Percentiles rank a stretch among this genome's conserved stretches.
These are phyloP conservation scores for Druon quercuslanigerum DNA, from an alignment of 1,140 invertebrate genomes.

Conservation along the genomic window DNA sequence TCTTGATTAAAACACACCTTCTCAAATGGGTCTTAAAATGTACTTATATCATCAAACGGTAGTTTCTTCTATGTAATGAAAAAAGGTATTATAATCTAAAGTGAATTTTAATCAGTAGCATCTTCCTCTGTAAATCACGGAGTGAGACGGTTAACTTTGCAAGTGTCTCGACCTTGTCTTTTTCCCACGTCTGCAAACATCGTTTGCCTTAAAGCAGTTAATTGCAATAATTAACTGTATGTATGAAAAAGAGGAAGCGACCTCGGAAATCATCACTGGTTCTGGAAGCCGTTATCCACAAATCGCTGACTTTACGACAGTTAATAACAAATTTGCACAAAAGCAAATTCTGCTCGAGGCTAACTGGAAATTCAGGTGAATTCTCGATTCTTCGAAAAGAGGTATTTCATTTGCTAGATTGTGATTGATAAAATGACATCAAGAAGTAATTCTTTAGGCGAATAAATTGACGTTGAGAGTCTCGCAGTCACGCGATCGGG, in stretches of 20 bases:
- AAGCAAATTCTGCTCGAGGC: background rate
- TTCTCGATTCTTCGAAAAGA: too few relatives aligned
- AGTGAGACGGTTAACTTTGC: constrained; percentile 8
- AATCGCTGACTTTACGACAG: constrained; percentile 7
- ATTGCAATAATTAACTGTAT: constrained; percentile 13
- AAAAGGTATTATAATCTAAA: too few relatives aligned
- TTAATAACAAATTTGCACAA: constrained; percentile 24
- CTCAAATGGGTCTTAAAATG: too few relatives aligned
- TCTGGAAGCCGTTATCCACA: background rate
- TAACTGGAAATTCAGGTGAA: too few relatives aligned
- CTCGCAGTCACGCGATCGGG: constrained; percentile 56
- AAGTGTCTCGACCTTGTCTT: constrained; percentile 25
- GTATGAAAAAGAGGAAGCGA: constrained; percentile 18
- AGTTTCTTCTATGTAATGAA: too few relatives aligned
- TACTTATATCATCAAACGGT: too few relatives aligned
- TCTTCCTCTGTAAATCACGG: background rate
- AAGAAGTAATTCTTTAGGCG: too few relatives aligned
- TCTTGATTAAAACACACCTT: too few relatives aligned
- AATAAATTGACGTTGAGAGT: background rate
- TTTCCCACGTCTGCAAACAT: constrained; percentile 14
- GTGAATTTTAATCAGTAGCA: background rate
- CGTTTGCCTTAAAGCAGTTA: constrained; percentile 6
- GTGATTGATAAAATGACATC: too few relatives aligned
- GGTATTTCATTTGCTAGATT: too few relatives aligned
- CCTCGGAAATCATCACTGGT: constrained; percentile 24